Conservation (phyloP, 2,888 invertebrate species). For the Smittia aterrima region DNA sequence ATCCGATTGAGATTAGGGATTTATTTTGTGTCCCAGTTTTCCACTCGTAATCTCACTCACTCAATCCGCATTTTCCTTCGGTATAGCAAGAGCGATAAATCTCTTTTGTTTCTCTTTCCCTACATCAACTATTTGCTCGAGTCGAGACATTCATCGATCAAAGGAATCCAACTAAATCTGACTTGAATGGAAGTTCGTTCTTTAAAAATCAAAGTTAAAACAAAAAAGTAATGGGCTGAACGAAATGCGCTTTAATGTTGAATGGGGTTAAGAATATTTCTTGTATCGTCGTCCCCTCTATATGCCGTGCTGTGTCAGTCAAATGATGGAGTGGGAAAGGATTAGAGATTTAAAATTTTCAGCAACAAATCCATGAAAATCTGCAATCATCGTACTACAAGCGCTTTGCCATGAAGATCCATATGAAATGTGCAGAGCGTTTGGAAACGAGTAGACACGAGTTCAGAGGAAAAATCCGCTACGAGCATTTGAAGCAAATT, state of each 20-base stretch:
- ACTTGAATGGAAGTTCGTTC: background rate
- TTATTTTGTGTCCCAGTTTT: slow-evolving; percentile 41
- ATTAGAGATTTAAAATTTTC: slow-evolving; percentile 41
- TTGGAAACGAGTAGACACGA: background rate
- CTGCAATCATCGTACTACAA: slow-evolving; percentile 39
- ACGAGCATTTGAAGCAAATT: slow-evolving; percentile 25
- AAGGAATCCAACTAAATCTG: background rate
- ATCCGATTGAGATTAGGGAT: slow-evolving; percentile 39
- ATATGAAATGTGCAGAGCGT: background rate
- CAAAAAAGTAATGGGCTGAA: background rate
- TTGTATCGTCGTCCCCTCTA: background rate
- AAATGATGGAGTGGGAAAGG: slow-evolving; percentile 12
- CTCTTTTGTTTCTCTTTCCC: slow-evolving; percentile 12
- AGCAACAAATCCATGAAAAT: slow-evolving; percentile 38
- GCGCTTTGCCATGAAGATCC: background rate
- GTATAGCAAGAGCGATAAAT: slow-evolving; percentile 23
- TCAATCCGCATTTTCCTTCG: slow-evolving; percentile 34
- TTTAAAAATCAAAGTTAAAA: slow-evolving; percentile 4
- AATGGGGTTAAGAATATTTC: background rate
- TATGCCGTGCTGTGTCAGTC: background rate
- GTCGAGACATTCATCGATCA: slow-evolving; percentile 5
- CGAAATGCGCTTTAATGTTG: background rate
- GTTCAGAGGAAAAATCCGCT: slow-evolving; percentile 1
- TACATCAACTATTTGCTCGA: slow-evolving; percentile 1
- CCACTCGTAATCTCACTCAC: slow-evolving; percentile 5